Percentiles rank a stretch among this genome's conserved stretches.
These are phyloP conservation scores for Malacoctenus gilli DNA, from an alignment of 2,797 vertebrate genomes.

Conservation along the genomic window DNA sequence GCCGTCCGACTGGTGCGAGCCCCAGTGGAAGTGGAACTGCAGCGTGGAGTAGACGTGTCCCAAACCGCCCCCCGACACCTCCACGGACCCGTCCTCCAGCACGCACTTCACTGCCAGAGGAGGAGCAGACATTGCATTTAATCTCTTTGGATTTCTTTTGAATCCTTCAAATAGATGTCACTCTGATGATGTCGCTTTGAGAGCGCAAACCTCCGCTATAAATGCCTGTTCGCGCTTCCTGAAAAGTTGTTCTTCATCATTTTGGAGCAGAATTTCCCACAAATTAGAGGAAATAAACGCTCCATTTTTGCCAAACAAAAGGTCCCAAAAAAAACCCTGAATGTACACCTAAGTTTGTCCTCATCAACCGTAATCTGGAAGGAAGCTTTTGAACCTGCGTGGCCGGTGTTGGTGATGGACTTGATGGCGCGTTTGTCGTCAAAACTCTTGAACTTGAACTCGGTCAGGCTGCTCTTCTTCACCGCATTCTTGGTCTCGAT, in stretches of 20 bases:
- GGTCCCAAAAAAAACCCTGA: no score
- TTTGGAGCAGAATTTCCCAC: no score
- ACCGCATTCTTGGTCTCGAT: constrained; percentile 6
- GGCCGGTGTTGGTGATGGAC: constrained; percentile 66
- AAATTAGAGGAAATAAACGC: no score
- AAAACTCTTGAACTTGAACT: constrained; percentile 57
- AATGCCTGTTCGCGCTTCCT: no score
- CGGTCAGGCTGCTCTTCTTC: constrained; percentile 8
- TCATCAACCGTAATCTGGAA: neutral
- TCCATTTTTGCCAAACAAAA: no score
- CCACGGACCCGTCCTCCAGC: constrained; percentile 47
- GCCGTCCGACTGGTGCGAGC: constrained; percentile 33
- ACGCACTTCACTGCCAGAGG: constrained; percentile 66
- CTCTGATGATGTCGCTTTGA: no score
- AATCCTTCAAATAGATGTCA: no score
- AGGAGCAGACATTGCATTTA: neutral
- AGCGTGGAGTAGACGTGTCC: constrained; percentile 56
- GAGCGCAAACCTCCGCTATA: no score
- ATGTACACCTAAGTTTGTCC: no score
- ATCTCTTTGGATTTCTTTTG: no score
- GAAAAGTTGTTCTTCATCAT: no score
- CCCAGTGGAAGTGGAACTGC: constrained; percentile 84
- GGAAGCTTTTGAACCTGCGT: constrained; percentile 61
- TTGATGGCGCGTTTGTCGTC: constrained; percentile 56
- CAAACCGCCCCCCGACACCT: constrained; percentile 70